Conservation (phyloP, 2,797 vertebrate species). For the Adrianichthys oophorus region DNA sequence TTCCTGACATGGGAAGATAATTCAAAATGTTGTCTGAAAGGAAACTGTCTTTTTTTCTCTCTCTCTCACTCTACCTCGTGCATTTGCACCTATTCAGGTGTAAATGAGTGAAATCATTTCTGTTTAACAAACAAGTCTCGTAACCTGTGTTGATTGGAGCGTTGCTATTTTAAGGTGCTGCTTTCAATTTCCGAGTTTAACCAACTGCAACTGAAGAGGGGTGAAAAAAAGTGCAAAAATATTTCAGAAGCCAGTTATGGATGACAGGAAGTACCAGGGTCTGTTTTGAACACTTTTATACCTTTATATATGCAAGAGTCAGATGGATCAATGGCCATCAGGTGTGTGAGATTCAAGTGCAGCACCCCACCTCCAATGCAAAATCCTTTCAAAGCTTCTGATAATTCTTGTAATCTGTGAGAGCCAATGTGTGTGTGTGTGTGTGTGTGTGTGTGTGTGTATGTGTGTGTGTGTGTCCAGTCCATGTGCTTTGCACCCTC, state of each 20-base stretch:
- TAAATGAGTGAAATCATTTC: conserved; percentile 13
- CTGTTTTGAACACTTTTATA: conserved; percentile 25
- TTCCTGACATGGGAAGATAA: neutral
- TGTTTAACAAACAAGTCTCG: conserved; percentile 6
- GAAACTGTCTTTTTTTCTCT: conserved; percentile 4
- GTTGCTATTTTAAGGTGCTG: conserved; percentile 7
- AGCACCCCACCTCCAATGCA: conserved; percentile 47
- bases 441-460: conserved; percentile 38
- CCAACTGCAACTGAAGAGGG: neutral
- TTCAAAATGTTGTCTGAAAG: conserved; percentile 12
- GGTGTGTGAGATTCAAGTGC: conserved; percentile 62
- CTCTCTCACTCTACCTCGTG: neutral
- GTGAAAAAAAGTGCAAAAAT: conserved; percentile 13
- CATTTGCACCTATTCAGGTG: conserved; percentile 12
- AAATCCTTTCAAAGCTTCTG: conserved; percentile 72
- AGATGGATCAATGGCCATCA: conserved; percentile 67
- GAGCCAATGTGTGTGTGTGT: conserved; percentile 39
- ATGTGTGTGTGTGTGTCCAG: conserved; percentile 33
- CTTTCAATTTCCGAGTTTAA: conserved; percentile 2
- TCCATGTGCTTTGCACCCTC: conserved; percentile 53
- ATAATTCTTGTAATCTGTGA: conserved; percentile 67
- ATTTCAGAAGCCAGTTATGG: conserved; percentile 33
- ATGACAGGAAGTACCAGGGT: conserved; percentile 14
- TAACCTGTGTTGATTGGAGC: neutral
- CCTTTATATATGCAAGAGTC: conserved; percentile 40